Evolutionary conservation across 2,113 vertebrate species (phyloP), one percentile per base, ranked within the genome.

Genomic region (Bubo blakistoni): DNA sequence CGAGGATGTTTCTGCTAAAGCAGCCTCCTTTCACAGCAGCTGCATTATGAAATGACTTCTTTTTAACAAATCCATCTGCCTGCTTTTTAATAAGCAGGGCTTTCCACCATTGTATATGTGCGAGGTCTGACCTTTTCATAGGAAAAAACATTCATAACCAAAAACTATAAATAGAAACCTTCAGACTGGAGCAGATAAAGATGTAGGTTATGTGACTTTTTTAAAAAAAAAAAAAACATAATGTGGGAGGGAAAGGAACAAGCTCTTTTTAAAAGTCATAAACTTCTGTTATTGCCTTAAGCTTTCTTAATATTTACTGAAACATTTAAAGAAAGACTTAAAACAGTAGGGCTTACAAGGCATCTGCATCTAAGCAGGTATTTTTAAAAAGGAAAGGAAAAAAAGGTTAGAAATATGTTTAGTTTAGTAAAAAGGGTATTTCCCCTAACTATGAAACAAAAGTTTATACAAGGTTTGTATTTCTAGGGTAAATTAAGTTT

Each of bases 71-170:
- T 94, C 95, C 27, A n/a, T 94, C 93, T 84, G 92, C 90, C 70
- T 98, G 94, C 95, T 96, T 97, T 96, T 97, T 97, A 98, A 97
- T 97, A 97, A 96, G 86, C 73, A 92, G 86, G 87, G 90, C 95
- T 97, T 96, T 97, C 91, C 91, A 94, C 88, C 86, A 96, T 95
- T 97, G 96, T 96, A 96, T 89, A 92, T 98, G 97, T 97, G 97
- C 58, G 2, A 97, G 96, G 86, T 90, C 96, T 98, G 97, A 98
- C 98, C 98, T 98, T 98, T 98, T 97, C 97, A 94, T 97, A 98
- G 97, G 98, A 98, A 98, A 97, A 98, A 98, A 97, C 97, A 97
- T 98, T 98, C 97, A 98, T 98, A 98, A 98, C 98, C 81, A 80
- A 98, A 98, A 95, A 20, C 98, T 98, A 98, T 97, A 98, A 98